Base-by-base conservation (phyloP, 2,113 vertebrate genomes). In the Neotragus pygmaeus region DNA sequence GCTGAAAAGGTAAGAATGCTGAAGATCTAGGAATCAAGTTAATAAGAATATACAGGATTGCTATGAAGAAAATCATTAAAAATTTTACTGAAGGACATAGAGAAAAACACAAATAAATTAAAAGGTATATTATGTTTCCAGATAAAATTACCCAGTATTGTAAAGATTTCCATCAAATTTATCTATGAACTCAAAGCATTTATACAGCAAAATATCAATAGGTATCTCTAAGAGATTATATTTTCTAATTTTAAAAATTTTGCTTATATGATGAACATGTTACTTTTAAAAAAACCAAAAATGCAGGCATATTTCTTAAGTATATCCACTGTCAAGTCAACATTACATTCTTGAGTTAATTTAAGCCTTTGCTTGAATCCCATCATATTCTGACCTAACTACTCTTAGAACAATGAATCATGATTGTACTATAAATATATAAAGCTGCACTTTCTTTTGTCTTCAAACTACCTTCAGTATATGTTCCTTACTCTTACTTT, bases 281-380 rank as follows among this genome's bases (percentile, higher is more conserved):
- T 80, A 55, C 81, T 95, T 93, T 81, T 91, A 27, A 88, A 27
- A 93, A 91, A 93, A 91, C 66, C 77, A 95, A 93, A 93, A 82
- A 2, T 78, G 43, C 49, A 21, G 10, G 17, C 2, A 28, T 73
- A 57, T 83, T 80, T 93, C 78, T 88, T 90, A 95, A 78, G 49
- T 60, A 62, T 16, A 57, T 4, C 36, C n/a, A 55, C 15, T 14
- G 9, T 21, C 28, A 4, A 82, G 12, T 16, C 33, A 3, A 82
- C 7, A 45, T 81, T 51, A 57, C 6, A 28, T 53, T 27, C 58
- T 93, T 95, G 6, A 21, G 43, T 83, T 49, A 55, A 39, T 89
- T 57, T 78, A 64, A 91, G 39, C 17, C 9, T 30, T 64, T 84
- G 51, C 58, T 91, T 86, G 45, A 91, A 92, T 89, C 14, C 15